Evolutionary conservation across 2,113 vertebrate species (phyloP), one percentile per base, ranked within the genome.

Genomic region (Cochlearius cochlearius): DNA sequence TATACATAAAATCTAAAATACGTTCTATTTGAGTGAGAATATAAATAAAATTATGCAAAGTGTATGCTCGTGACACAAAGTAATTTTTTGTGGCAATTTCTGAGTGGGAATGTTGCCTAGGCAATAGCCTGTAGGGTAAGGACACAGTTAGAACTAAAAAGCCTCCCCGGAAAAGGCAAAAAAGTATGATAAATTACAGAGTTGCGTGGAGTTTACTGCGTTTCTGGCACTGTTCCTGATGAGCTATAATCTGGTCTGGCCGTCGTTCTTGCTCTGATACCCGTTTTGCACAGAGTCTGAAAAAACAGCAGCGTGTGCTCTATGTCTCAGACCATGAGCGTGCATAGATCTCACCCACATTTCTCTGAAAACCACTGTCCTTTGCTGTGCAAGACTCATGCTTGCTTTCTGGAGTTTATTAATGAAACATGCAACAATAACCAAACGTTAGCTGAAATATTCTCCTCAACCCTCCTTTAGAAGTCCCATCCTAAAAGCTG

Each of bases 41-140:
- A 94, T 75, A 92, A 95, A 95, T 87, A 94, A 94, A 89, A 87
- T 75, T 85, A 94, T 52, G 62, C 29, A 53, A 83, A 86, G 29
- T 76, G 85, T 41, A 74, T 53, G 10, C 49, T 53, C 3, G 0
- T 87, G 56, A 90, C 30, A 88, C 4, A 2, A 80, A 91, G 45
- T 66, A 71, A 53, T 73, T 77, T 90, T 95, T 94, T 26, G 64
- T 77, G n/a, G 52, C 34, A 81, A 87, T 89, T 96, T 96, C 69
- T 81, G 45, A 83, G 63, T 62, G 56, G 15, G 56, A 84, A 78
- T 3, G 7, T 63, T 94, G 64, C 76, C 79, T 87, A 78, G 47
- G 91, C 55, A 95, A 86, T 84, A 81, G 41, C 52, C 72, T 81
- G 41, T 38, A 80, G 20, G 38, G 12, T 74, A 86, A 86, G 47